Base-by-base conservation (phyloP, 2,888 invertebrate genomes). In the Yponomeuta evonymella region DNA sequence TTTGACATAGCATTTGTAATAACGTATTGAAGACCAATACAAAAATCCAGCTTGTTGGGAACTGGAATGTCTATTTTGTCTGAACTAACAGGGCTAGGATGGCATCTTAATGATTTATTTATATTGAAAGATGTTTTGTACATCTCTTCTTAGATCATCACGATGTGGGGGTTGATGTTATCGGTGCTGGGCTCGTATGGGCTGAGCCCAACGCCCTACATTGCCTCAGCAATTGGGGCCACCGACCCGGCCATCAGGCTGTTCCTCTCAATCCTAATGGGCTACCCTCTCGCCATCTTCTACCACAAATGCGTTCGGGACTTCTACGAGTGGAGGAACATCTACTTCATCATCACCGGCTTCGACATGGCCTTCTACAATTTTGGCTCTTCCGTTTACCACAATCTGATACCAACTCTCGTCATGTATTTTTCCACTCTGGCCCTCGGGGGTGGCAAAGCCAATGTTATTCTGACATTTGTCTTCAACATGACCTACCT, bases 401-500 rank as follows among this genome's bases (percentile, higher is more conserved):
- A 99, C 86, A 96, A 97, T 71, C 81, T 95, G 0, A 83, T 95
- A 69, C 95, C 97, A 62, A 94, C 97, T 67, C 73, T 95, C 33
- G 92, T 95, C 62, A 96, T 97, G 23, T 97, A 96, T 84, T 73
- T 94, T 2, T 90, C 96, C 29, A 92, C 97, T 23, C 86, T 89
- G 72, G 70, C 94, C 0, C 82, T 96, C 70, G 95, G 95, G 2
- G 95, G 96, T 4, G 94, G 95, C 2, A 86, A 91, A 69, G 75
- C 89, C 0, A 94, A 97, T 74, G 94, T 97, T 1, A 89, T 93
- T 15, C 79, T 96, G 8, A 95, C 96, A 36, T 97, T 98, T 81
- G 75, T 95, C 10, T 96, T 97, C 82, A 98, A 98, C 81, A 95
- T 98, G 95, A 87, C 83, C 0, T 97, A 97, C 80, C 89, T 98